Percentiles rank a stretch among this genome's conserved stretches.
Conservation (phyloP, 2,113 vertebrate genomes). For the Hystrix cristata region DNA sequence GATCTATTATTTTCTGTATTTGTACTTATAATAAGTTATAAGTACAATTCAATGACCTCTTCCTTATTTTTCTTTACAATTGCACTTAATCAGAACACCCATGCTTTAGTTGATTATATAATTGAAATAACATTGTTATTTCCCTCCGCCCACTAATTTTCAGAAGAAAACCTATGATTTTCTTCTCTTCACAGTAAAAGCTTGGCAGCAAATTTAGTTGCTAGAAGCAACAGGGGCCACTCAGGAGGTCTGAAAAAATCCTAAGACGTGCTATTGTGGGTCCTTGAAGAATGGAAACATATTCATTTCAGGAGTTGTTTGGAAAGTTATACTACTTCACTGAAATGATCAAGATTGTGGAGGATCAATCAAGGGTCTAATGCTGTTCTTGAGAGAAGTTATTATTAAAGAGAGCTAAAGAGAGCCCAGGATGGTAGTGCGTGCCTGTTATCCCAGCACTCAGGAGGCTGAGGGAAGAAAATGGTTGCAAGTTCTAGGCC, state of each 20-base stretch:
- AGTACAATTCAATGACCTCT: background rate
- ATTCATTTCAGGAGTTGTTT: constrained; percentile 28
- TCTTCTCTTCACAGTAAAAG: constrained; percentile 40
- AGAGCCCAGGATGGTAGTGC: background rate
- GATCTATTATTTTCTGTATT: background rate
- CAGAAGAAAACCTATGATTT: constrained; percentile 57
- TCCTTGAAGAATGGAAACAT: background rate
- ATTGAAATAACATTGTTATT: constrained; percentile 59
- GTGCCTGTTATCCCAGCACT: background rate
- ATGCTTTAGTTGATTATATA: constrained; percentile 9
- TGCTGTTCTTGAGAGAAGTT: background rate
- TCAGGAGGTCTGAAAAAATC: constrained; percentile 39
- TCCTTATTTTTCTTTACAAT: constrained; percentile 5
- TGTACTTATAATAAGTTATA: constrained; percentile 26
- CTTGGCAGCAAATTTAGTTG: constrained; percentile 55
- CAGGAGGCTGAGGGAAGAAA: background rate
- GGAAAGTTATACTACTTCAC: background rate
- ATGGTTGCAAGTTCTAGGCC: background rate
- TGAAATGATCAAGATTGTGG: background rate
- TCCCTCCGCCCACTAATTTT: constrained; percentile 28
- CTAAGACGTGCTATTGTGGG: background rate
- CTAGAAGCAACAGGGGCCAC: constrained; percentile 18
- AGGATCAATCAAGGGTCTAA: background rate
- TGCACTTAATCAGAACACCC: constrained; percentile 22
- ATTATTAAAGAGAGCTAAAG: background rate